Evolutionary conservation across 2,888 invertebrate species (phyloP).

Genomic region (Drosophila affinis): DNA sequence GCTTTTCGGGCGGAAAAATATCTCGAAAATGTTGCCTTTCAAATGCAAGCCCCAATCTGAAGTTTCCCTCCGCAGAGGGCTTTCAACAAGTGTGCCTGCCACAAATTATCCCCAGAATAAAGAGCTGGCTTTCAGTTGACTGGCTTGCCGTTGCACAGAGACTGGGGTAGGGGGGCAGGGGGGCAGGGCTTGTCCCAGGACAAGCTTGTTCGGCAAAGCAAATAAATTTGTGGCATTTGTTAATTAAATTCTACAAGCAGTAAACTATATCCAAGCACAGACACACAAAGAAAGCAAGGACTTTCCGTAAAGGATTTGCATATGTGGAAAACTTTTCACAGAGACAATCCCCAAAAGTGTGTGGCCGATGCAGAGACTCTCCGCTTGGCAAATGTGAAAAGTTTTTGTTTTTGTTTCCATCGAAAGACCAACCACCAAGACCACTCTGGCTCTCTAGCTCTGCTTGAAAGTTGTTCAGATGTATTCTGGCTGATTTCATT

Average conservation of each 20-base stretch:
- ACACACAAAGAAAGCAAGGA: conserved; percentile 13
- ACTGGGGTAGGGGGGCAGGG: background rate
- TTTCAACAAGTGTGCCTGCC: conserved; percentile 27
- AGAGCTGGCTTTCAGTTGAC: conserved; percentile 14
- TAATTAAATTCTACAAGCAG: conserved; percentile 64
- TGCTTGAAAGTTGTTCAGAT: conserved; percentile 40
- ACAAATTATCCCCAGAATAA: conserved; percentile 13
- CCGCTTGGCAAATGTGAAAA: conserved; percentile 18
- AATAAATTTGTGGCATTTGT: conserved; percentile 46
- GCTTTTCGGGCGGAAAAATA: too few species aligned
- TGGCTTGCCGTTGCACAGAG: background rate
- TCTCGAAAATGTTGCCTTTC: too few species aligned
- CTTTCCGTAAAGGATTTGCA: conserved; percentile 25
- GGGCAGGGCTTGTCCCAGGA: background rate
- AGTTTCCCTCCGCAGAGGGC: too few species aligned
- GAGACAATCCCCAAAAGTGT: conserved; percentile 4
- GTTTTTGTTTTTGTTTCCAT: conserved; percentile 1
- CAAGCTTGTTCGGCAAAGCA: conserved; percentile 1
- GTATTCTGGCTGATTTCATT: conserved; percentile 60
- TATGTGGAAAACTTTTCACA: conserved; percentile 31
- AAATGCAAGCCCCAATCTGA: too few species aligned
- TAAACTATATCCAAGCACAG: conserved; percentile 36
- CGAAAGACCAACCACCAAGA: background rate
- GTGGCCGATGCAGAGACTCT: too few species aligned
- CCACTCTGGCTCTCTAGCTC: background rate